A percentile compares a stretch with the other conserved stretches of the same genome.
Evolutionary conservation across 2,797 vertebrate genomes (phyloP).

Genomic region (Tarsius wallacei): DNA sequence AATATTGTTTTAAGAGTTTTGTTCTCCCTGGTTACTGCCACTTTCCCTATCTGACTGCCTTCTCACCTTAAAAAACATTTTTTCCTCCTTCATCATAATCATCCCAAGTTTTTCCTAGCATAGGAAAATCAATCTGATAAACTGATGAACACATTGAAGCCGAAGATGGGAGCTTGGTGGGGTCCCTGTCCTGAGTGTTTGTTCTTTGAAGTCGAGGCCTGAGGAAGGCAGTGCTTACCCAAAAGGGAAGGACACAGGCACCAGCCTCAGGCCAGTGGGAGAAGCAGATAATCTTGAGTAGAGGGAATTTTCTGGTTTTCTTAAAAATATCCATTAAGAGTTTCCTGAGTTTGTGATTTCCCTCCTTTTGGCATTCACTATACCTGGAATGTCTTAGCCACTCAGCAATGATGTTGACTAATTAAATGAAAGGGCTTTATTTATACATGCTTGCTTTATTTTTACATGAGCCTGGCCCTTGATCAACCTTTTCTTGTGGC

Average conservation of each 20-base stretch:
- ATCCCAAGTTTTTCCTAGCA: not conserved
- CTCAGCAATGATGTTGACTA: not conserved
- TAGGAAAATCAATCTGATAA: slow-evolving; percentile 1
- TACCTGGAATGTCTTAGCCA: not conserved
- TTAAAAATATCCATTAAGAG: not conserved
- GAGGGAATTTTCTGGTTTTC: slow-evolving; percentile 16
- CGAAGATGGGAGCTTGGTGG: not conserved
- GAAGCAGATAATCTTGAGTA: not conserved
- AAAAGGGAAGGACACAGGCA: not conserved
- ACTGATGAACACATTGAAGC: not conserved
- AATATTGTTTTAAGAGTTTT: slow-evolving; percentile 16
- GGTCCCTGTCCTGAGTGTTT: not conserved
- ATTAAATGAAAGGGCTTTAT: not conserved
- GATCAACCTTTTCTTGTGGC: not conserved
- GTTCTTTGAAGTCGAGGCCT: not conserved
- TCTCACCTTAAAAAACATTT: not conserved
- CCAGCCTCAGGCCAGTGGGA: not conserved
- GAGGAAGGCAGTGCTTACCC: not conserved
- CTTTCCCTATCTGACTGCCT: not conserved
- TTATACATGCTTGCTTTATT: not conserved
- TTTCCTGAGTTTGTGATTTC: not conserved
- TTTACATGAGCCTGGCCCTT: not conserved
- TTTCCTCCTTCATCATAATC: not conserved
- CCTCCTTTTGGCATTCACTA: not conserved
- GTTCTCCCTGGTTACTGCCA: not conserved